Evolutionary conservation across 2,797 vertebrate species (phyloP), one percentile per base, ranked within the genome.

Genomic region (Vireo griseus): DNA sequence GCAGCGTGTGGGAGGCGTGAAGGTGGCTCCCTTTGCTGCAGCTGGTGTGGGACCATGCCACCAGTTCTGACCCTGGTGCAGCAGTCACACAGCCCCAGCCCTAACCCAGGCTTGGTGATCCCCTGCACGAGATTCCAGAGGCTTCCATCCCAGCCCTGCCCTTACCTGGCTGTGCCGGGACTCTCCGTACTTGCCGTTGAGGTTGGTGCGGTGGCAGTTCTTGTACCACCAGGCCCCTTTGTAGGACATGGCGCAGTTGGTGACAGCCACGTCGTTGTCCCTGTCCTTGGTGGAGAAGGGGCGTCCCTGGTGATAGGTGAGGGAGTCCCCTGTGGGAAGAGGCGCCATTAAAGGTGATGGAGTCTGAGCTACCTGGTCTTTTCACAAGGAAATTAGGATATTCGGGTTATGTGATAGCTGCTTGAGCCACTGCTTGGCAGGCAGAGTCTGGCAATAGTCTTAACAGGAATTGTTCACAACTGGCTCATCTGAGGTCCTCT

Each of bases 191-290:
- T 99, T 99, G 94, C 99, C 99, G 0, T 99, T 99, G 97, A 99
- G 99, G 97, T 99, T 99, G 93, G 99, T 99, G 74, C 99, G 98
- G 96, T 99, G 99, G 97, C 99, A 99, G 97, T 99, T 99, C 98
- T 99, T 99, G 48, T 99, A 99, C 99, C 99, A 99, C 99, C 99
- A 99, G 16, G 99, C 99, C 84, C 99, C 99, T 98, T 99, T 99
- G 98, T 99, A 99, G 16, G 99, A 99, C 98, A 99, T 98, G 94
- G 99, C 99, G 37, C 99, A 99, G 98, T 99, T 99, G 93, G 99
- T 99, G 87, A 99, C 99, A 13, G 99, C 99, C 0, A 99, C 98
- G 13, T 99, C 99, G 0, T 99, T 99, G 98, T 99, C 99, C 95
- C 98, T 98, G 98, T 99, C 99, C 98, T 99, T 98, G 20, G 99